Base-by-base conservation (phyloP, 2,113 vertebrate genomes). In the Agelaius tricolor region DNA sequence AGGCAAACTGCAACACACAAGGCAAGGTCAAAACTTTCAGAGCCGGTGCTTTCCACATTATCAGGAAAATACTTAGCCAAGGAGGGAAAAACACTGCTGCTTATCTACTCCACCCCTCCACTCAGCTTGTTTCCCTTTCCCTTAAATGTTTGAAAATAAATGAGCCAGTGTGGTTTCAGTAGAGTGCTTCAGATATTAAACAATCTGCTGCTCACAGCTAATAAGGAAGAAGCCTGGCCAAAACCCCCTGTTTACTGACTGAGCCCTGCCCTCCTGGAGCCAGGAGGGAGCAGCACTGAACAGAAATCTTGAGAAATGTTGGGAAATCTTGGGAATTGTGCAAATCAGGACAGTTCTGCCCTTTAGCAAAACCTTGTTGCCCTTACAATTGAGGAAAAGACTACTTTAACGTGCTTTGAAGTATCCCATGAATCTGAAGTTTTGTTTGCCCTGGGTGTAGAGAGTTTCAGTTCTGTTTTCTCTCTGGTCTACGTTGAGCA, bases 381-480 rank as follows among this genome's bases (percentile, higher is more conserved):
- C 21, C 51, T 69, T 11, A 15, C 5, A 27, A 9, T 1, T 26
- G 49, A 84, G 58, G 37, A 73, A 33, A 85, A 44, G 15, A 9
- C 15, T 6, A 10, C 46, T 84, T 74, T 2, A 13, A n/a, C 0
- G 0, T 43, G 51, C 33, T 75, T 27, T 39, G 13, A 49, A 58
- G 26, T 39, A 11, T 8, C 57, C 35, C 19, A 1, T 4, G 14
- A 55, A 28, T 2, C 76, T 69, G 51, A 68, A 73, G 57, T 78
- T 81, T 76, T 11, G 1, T 44, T 92, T 96, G 23, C 54, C n/a
- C 69, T 15, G 10, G 18, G 41, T 12, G 4, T 10, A 58, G 37
- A n/a, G 49, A 76, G 84, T 95, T 96, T 82, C 14, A 1, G 55
- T 91, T 89, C 16, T 35, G 24, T 67, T 96, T 96, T 84, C 67